These are phyloP conservation scores for Diaperis boleti DNA, from an alignment of 2,888 invertebrate genomes.

Conservation along the genomic window DNA sequence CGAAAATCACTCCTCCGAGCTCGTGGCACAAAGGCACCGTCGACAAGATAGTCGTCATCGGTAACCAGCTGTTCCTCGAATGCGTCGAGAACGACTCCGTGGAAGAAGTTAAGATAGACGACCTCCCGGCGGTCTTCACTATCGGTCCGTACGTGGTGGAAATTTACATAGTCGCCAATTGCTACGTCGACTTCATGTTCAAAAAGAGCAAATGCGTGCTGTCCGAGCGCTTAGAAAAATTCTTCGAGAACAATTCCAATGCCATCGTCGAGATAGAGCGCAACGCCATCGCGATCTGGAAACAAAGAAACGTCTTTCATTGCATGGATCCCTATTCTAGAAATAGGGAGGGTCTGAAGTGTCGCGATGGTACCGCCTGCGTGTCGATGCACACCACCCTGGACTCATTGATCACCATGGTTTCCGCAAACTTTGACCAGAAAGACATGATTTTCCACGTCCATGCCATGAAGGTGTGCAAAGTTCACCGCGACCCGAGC, in stretches of 20 bases:
- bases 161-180: slow-evolving; percentile 71
- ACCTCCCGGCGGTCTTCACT: slow-evolving; percentile 70
- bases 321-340: slow-evolving; percentile 77
- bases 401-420: slow-evolving; percentile 69
- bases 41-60: slow-evolving; percentile 72
- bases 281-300: slow-evolving; percentile 73
- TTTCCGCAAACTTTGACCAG: slow-evolving; percentile 70
- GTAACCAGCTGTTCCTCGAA: slow-evolving; percentile 72
- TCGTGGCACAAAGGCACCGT: slow-evolving; percentile 72
- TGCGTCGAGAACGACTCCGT: slow-evolving; percentile 67
- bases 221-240: slow-evolving; percentile 67
- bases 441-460: slow-evolving; percentile 68
- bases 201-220: slow-evolving; percentile 70
- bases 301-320: slow-evolving; percentile 74
- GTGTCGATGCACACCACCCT: slow-evolving; percentile 74
- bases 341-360: slow-evolving; percentile 68
- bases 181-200: slow-evolving; percentile 65
- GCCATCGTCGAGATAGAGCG: slow-evolving; percentile 72
- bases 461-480: slow-evolving; percentile 73
- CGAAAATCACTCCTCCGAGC: slow-evolving; percentile 74
- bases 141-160: slow-evolving; percentile 72
- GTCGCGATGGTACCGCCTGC: slow-evolving; percentile 70
- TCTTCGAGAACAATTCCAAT: slow-evolving; percentile 68
- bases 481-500: slow-evolving; percentile 66
- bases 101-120: slow-evolving; percentile 68